Evolutionary conservation across 2,888 invertebrate species (phyloP).

Genomic region (Mamestra brassicae): DNA sequence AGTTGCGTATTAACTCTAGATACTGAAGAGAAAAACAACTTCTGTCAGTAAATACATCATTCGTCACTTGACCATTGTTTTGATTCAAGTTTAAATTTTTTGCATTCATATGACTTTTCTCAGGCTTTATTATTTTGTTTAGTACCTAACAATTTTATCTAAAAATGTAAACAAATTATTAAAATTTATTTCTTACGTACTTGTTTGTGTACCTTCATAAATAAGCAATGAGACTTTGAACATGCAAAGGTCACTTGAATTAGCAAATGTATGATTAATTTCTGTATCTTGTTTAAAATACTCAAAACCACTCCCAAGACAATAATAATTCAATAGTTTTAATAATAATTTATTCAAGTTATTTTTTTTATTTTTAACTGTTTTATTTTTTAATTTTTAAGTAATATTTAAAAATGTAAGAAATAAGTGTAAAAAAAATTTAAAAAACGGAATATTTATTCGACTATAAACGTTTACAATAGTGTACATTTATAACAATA

Average conservation of each 20-base stretch:
- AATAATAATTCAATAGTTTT: too few relatives aligned
- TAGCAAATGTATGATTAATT: neutral
- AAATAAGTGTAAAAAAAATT: too few relatives aligned
- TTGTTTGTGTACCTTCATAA: neutral
- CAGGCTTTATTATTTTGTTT: too few relatives aligned
- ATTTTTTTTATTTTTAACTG: too few relatives aligned
- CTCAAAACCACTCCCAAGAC: neutral
- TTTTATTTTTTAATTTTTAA: too few relatives aligned
- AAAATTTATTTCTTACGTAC: neutral
- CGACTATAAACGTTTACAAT: too few relatives aligned
- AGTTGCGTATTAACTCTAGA: neutral
- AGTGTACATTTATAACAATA: too few relatives aligned
- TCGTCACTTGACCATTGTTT: conserved; percentile 3
- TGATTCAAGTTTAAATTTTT: too few relatives aligned
- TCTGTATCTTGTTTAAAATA: neutral
- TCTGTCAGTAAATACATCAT: neutral
- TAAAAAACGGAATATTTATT: too few relatives aligned
- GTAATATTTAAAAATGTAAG: too few relatives aligned
- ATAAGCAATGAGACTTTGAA: neutral
- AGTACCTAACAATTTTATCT: neutral
- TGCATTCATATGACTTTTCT: neutral
- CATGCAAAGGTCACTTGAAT: neutral
- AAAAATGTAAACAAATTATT: neutral
- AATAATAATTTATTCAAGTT: too few relatives aligned
- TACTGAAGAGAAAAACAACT: neutral